These are phyloP conservation scores for Acleris laterana DNA, from an alignment of 2,888 invertebrate genomes.

Conservation along the genomic window DNA sequence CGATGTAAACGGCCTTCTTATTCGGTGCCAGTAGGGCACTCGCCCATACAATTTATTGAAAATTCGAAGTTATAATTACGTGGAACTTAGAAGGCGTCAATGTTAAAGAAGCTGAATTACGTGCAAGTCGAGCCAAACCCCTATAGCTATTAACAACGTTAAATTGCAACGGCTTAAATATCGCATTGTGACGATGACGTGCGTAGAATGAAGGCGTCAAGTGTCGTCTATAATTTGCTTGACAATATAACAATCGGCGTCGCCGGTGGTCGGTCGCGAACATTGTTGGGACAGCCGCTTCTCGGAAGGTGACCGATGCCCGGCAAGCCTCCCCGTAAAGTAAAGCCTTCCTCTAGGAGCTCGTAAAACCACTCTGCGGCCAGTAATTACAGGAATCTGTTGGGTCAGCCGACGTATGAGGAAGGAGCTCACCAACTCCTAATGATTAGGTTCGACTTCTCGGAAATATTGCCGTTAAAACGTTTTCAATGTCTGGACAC, in stretches of 20 bases:
- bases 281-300: constrained; percentile 63
- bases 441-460: constrained; percentile 46
- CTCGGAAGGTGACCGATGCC: constrained; percentile 72
- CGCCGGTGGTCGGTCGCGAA: constrained; percentile 71
- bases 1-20: no score
- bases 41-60: no score
- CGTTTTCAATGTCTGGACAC: constrained; percentile 31
- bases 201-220: constrained; percentile 51
- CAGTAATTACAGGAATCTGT: constrained; percentile 64
- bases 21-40: no score
- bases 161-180: constrained; percentile 26
- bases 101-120: constrained; percentile 10
- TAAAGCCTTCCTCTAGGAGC: constrained; percentile 64
- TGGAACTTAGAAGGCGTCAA: not conserved
- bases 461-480: constrained; percentile 39
- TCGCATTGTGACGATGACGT: constrained; percentile 51
- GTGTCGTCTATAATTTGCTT: constrained; percentile 54
- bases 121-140: constrained; percentile 5
- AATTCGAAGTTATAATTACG: no score
- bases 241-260: constrained; percentile 65
- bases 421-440: constrained; percentile 50
- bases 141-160: constrained; percentile 28
- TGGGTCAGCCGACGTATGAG: constrained; percentile 52
- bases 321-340: constrained; percentile 53
- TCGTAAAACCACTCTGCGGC: constrained; percentile 63